Conservation (phyloP, 2,113 vertebrate species). For the Osmerus mordax region DNA sequence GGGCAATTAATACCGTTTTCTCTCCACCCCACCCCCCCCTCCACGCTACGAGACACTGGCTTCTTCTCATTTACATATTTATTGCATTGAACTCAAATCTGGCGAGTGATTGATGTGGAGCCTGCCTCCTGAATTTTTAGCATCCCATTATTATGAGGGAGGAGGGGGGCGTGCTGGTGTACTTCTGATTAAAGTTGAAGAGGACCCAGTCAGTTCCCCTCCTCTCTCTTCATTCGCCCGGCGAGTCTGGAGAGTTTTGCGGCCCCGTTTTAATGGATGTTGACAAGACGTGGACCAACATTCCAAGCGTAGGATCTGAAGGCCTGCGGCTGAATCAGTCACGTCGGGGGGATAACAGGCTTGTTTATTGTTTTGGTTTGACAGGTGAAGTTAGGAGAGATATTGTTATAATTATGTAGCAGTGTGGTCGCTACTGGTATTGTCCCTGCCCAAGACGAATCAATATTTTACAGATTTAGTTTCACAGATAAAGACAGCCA, state of each 20-base stretch:
- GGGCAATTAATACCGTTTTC: constrained; percentile 99
- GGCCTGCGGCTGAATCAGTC: constrained; percentile 32
- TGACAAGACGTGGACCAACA: constrained; percentile 43
- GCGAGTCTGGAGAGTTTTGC: constrained; percentile 41
- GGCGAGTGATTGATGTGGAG: constrained; percentile 99
- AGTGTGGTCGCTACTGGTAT: too few relatives aligned
- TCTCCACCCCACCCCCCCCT: constrained; percentile 75
- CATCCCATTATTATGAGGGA: constrained; percentile 93
- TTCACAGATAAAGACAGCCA: too few relatives aligned
- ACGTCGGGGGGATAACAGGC: neutral
- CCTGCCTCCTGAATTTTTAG: constrained; percentile 99
- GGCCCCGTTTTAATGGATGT: constrained; percentile 28
- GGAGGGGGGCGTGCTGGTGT: constrained; percentile 80
- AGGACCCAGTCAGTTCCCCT: constrained; percentile 84
- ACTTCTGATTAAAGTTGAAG: constrained; percentile 99
- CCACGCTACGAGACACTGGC: constrained; percentile 97
- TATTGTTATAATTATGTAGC: neutral
- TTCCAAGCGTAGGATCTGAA: constrained; percentile 28
- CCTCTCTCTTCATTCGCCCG: constrained; percentile 46
- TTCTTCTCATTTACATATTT: constrained; percentile 99
- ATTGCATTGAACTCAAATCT: constrained; percentile 98
- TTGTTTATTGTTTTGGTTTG: neutral
- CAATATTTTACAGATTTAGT: too few relatives aligned
- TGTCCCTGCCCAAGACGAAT: too few relatives aligned
- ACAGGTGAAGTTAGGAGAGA: neutral